These are phyloP conservation scores for Leptatherina wallacei DNA, from an alignment of 2,797 vertebrate genomes.

Conservation along the genomic window DNA sequence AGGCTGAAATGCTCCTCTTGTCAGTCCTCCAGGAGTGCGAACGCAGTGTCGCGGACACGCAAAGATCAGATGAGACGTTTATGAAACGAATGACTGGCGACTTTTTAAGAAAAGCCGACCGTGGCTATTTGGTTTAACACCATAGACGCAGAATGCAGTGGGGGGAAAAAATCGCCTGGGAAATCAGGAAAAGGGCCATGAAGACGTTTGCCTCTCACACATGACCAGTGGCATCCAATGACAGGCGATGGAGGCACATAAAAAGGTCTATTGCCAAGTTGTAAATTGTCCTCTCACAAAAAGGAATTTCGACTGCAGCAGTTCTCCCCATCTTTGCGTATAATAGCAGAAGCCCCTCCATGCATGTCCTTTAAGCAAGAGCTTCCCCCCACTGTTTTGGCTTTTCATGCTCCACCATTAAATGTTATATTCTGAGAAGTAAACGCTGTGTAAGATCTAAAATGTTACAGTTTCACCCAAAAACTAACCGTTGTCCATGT, in stretches of 20 bases:
- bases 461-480: neutral
- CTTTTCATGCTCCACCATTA: neutral
- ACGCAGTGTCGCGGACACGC: conserved; percentile 32
- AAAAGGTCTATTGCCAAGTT: conserved; percentile 98
- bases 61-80: conserved; percentile 45
- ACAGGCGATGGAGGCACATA: conserved; percentile 95
- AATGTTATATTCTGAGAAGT: conserved; percentile 52
- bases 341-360: conserved; percentile 88
- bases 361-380: conserved; percentile 54
- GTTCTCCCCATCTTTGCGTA: conserved; percentile 91
- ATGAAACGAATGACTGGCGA: conserved; percentile 45
- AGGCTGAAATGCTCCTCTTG: conserved; percentile 62
- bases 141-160: conserved; percentile 92
- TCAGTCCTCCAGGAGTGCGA: conserved; percentile 51
- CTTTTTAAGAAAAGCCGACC: conserved; percentile 82
- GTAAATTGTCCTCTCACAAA: conserved; percentile 99
- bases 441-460: conserved; percentile 39
- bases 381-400: conserved; percentile 1
- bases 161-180: conserved; percentile 92
- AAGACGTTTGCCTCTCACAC: conserved; percentile 95
- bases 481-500: neutral
- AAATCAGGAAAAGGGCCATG: conserved; percentile 98
- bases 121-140: conserved; percentile 87
- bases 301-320: conserved; percentile 96
- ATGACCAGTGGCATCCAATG: conserved; percentile 99